phyloP scores from a whole-genome alignment of 2,888 invertebrate species.

The Ormia ochracea region DNA sequence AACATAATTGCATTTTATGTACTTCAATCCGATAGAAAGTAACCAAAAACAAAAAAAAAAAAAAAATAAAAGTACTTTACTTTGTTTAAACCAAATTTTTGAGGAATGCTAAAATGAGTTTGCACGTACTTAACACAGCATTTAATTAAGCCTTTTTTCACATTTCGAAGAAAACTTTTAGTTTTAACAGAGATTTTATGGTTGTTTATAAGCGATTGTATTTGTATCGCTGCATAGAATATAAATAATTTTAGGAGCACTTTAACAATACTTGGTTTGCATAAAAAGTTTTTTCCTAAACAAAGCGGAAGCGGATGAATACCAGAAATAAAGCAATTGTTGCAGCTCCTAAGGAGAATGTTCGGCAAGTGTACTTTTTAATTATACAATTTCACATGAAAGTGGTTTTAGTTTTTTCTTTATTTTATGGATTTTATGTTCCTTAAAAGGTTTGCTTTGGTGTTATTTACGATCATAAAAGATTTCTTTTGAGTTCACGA shows the following conservation, averaged over 20 bases:
- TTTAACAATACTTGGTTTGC: not conserved
- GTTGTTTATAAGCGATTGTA: not conserved
- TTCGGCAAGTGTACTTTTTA: no score
- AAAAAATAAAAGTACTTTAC: no score
- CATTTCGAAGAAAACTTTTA: conserved; percentile 33
- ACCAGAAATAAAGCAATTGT: no score
- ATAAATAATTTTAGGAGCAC: not conserved
- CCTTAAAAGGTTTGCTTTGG: no score
- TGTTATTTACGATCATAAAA: no score
- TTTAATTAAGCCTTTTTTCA: conserved; percentile 52
- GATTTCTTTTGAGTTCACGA: no score
- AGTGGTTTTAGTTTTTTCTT: no score
- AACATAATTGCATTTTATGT: conserved; percentile 56
- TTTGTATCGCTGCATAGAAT: not conserved
- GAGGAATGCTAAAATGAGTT: conserved; percentile 54
- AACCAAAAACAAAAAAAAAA: not conserved
- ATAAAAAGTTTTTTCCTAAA: no score
- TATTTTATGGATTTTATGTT: no score
- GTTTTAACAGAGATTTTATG: conserved; percentile 22
- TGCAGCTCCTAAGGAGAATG: no score
- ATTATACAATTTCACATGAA: no score
- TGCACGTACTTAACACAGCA: conserved; percentile 58
- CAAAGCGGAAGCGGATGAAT: no score
- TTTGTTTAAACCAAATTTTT: conserved; percentile 45
- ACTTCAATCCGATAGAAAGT: conserved; percentile 20